Base-by-base conservation (phyloP, 2,888 invertebrate genomes). In the Meandrusa payeni region DNA sequence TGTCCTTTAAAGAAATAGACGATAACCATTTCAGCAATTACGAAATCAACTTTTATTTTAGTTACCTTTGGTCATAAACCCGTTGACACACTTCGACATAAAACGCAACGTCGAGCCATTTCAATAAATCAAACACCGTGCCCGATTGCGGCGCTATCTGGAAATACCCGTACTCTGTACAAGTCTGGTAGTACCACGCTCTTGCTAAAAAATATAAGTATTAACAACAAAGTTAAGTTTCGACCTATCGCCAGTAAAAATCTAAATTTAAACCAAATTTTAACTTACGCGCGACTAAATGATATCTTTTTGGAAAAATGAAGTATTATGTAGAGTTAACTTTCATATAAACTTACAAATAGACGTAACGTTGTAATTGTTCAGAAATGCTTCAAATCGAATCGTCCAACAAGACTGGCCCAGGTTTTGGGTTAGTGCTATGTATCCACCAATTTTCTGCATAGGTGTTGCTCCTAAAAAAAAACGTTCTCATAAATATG, bases 101-200 rank as follows among this genome's bases (percentile, higher is more conserved):
- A 52, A 85, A 86, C 22, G 70, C 69, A 0, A 81, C 72, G 27
- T 52, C 59, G 5, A 83, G 69, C 82, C 80, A 81, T n/a, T 44
- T 52, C 11, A 86, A 55, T 0, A 53, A 58, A 47, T 86, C 86
- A 53, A 87, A 87, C 0, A 68, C 78, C 0, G 87, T 83, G 22
- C 82, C 83, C 0, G 57, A 66, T 1, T 59, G 55, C 2, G 85
- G 85, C 3, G 82, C 82, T 0, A 93, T 93, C 77, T 96, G 95
- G 72, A 89, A 96, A 78, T 91, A 96, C 3, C 95, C 97, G 66
- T 93, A 96, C 75, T 97, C 96, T 2, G 93, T 93, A 69, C 97
- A 97, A 0, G 95, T 95, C 76, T 96, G 96, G 69, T 93, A 95
- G 41, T 88, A 90, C 96, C 96, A 96, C 38, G 92, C 92, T 3